phyloP scores from a whole-genome alignment of 2,888 invertebrate genomes.

The Meta bourneti region DNA sequence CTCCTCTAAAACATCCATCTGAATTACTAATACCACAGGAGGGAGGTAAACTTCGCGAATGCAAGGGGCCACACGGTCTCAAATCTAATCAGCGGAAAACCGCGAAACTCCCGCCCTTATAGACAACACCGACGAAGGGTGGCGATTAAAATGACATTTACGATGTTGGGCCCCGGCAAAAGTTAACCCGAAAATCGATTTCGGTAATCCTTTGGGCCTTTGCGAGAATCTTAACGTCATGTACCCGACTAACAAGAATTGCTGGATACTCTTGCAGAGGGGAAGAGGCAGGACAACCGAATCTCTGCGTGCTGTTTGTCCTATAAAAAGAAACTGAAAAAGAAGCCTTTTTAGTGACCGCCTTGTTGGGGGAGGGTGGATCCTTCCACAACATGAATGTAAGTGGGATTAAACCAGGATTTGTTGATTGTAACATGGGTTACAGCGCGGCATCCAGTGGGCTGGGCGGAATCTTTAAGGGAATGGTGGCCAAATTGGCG shows the following conservation, averaged over 20 bases:
- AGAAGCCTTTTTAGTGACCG: constrained; percentile 27
- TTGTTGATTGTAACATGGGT: constrained; percentile 38
- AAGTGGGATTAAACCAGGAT: constrained; percentile 39
- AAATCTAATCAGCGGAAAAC: constrained; percentile 63
- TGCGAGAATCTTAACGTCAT: constrained; percentile 50
- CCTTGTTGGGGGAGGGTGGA: neutral
- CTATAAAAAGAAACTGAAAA: neutral
- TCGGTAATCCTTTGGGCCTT: constrained; percentile 57
- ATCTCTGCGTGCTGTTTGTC: neutral
- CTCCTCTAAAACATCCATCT: constrained; percentile 31
- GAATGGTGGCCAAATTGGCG: constrained; percentile 22
- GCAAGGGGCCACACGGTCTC: constrained; percentile 33
- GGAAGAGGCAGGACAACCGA: neutral
- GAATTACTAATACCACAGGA: constrained; percentile 60
- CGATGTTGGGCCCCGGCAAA: constrained; percentile 35
- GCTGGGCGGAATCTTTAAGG: constrained; percentile 2
- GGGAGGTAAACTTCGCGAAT: neutral
- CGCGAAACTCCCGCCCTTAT: constrained; percentile 40
- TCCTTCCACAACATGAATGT: neutral
- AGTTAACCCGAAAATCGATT: constrained; percentile 57
- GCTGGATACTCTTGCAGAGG: neutral
- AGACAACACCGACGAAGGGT: constrained; percentile 15
- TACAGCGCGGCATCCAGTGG: neutral
- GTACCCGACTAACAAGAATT: constrained; percentile 43
- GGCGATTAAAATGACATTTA: constrained; percentile 72